A percentile compares a stretch with the other conserved stretches of the same genome.
Evolutionary conservation across 2,113 vertebrate genomes (phyloP).

Genomic region (Tychaedon coryphoeus): DNA sequence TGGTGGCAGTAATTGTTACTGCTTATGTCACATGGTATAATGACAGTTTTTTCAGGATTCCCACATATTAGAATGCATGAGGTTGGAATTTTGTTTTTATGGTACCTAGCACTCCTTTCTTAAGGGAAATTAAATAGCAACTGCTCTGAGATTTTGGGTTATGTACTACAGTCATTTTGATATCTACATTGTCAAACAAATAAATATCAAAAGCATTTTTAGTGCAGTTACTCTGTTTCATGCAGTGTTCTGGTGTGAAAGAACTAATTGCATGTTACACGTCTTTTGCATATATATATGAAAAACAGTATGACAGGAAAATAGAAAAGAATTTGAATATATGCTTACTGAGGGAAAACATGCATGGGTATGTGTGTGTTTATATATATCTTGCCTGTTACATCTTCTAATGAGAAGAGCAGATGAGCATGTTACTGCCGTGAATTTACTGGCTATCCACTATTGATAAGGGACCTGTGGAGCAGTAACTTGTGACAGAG

Average conservation of each 20-base stretch:
- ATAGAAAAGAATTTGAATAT: background rate
- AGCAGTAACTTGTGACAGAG: background rate
- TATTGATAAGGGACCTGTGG: background rate
- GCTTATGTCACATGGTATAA: background rate
- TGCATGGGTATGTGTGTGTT: background rate
- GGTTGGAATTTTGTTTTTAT: constrained; percentile 11
- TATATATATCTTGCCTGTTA: background rate
- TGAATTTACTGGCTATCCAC: background rate
- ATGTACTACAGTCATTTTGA: constrained; percentile 22
- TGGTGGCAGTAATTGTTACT: background rate
- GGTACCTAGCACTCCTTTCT: background rate
- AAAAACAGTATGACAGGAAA: background rate
- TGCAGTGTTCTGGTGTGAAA: background rate
- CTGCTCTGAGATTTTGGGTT: background rate
- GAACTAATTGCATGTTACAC: background rate
- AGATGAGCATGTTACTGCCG: background rate
- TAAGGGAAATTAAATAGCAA: background rate
- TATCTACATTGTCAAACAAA: constrained; percentile 15
- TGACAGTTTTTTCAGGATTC: constrained; percentile 25
- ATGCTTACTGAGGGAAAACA: background rate
- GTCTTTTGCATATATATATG: background rate
- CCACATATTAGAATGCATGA: background rate
- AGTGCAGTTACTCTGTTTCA: background rate
- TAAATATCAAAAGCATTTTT: constrained; percentile 35
- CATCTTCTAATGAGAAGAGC: background rate